phyloP scores from a whole-genome alignment of 2,888 invertebrate species.

The Steinernema hermaphroditum region DNA sequence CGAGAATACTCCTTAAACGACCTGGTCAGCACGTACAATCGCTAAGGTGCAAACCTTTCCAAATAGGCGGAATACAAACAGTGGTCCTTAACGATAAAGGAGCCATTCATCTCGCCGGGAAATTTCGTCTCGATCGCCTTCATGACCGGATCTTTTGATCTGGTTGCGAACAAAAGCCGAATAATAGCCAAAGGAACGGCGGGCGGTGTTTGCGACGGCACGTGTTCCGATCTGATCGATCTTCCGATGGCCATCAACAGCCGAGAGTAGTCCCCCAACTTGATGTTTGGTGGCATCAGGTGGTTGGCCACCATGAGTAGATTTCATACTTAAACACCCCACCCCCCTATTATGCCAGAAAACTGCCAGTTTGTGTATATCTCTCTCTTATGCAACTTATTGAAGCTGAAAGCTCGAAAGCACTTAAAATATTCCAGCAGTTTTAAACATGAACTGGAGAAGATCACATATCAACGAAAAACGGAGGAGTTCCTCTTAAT shows the following conservation, averaged over 20 bases:
- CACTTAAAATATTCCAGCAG: no score
- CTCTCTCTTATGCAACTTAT: no score
- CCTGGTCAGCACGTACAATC: not conserved
- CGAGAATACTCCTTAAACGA: not conserved
- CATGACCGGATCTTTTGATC: not conserved
- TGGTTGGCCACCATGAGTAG: no score
- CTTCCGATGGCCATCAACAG: not conserved
- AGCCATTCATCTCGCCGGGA: not conserved
- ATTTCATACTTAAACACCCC: no score
- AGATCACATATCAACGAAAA: no score
- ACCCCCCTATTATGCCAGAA: no score
- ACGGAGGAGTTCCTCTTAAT: no score
- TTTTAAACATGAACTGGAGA: no score
- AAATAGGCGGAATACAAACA: not conserved
- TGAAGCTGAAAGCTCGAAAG: no score
- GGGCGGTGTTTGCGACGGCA: not conserved
- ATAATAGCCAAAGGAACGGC: not conserved
- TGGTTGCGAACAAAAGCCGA: not conserved
- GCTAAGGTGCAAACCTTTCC: not conserved
- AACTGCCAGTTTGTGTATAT: no score
- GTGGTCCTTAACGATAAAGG: slow-evolving; percentile 6
- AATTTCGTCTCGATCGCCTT: slow-evolving; percentile 8
- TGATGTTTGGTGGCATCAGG: slow-evolving; percentile 6
- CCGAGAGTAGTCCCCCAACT: not conserved
- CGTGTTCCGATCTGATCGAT: slow-evolving; percentile 14